Base-by-base conservation (phyloP, 2,113 vertebrate genomes). In the Microcebus murinus region DNA sequence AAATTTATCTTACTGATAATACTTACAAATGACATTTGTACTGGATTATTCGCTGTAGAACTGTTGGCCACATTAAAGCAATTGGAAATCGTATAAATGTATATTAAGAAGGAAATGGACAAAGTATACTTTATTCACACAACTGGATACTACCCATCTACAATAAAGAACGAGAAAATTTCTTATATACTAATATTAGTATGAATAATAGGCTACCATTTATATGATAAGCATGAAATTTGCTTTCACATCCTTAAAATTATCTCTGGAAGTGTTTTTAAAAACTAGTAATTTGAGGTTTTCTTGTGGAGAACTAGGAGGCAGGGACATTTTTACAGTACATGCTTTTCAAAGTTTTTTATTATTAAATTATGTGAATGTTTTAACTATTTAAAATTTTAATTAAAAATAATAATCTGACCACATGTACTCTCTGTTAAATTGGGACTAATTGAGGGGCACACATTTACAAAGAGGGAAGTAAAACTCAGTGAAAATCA, bases 191-290 rank as follows among this genome's bases (percentile, higher is more conserved):
- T 34, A 7, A 52, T 61, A 77, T 50, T 39, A 80, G 11, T 36
- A 59, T 42, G 4, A 12, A 90, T 48, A 79, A 73, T 12, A 82
- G 57, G 20, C 4, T 82, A 57, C 3, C 27, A 57, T 63, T 34
- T 85, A 5, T 42, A 23, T 31, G 34, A 68, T 76, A 81, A 90
- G 4, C 8, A 82, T 45, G 4, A 2, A 1, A 76, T 84, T 97
- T 91, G 39, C 34, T 85, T 94, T 96, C 31, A 91, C 67, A 48
- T 61, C 18, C 4, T 85, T 86, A 68, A 45, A 89, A 71, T 90
- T 50, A 55, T 86, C 17, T 88, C 67, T 84, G 13, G 10, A 91
- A 94, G 13, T 36, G 42, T 71, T 89, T 14, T 59, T 29, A 17
- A 1, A 17, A 63, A 18, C 52, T 84, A 70, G 15, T 29, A 55